Evolutionary conservation across 2,113 vertebrate species (phyloP).

Genomic region (Stercorarius parasiticus): DNA sequence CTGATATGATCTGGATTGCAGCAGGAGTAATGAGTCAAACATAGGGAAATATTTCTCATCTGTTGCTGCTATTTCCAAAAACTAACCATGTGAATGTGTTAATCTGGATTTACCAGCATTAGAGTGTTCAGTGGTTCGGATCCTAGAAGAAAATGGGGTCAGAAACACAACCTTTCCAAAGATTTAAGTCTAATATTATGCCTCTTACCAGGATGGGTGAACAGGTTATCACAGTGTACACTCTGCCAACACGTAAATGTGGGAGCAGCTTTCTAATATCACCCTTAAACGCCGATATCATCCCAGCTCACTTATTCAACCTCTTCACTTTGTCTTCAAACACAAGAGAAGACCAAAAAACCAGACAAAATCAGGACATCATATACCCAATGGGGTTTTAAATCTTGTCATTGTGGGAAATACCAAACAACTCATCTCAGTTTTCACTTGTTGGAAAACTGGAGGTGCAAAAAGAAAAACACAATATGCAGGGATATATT

Average conservation of each 20-base stretch:
- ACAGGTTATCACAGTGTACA: neutral
- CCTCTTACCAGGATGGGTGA: neutral
- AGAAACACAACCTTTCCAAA: neutral
- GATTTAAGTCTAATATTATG: neutral
- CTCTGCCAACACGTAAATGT: neutral
- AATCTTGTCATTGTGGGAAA: neutral
- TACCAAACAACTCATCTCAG: neutral
- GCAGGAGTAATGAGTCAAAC: neutral
- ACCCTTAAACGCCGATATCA: neutral
- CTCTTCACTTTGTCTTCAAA: neutral
- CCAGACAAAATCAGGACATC: neutral
- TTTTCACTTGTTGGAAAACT: neutral
- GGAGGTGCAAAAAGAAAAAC: neutral
- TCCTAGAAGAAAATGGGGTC: neutral
- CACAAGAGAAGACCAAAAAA: neutral
- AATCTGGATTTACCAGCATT: neutral
- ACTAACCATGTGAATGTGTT: rapidly evolving
- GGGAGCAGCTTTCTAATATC: neutral
- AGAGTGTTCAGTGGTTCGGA: neutral
- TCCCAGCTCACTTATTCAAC: neutral
- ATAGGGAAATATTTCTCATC: neutral
- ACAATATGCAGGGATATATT: neutral
- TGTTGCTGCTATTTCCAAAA: neutral
- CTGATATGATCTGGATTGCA: neutral
- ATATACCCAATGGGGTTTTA: neutral